phyloP scores from a whole-genome alignment of 2,888 invertebrate species.

The Cephus spinipes region DNA sequence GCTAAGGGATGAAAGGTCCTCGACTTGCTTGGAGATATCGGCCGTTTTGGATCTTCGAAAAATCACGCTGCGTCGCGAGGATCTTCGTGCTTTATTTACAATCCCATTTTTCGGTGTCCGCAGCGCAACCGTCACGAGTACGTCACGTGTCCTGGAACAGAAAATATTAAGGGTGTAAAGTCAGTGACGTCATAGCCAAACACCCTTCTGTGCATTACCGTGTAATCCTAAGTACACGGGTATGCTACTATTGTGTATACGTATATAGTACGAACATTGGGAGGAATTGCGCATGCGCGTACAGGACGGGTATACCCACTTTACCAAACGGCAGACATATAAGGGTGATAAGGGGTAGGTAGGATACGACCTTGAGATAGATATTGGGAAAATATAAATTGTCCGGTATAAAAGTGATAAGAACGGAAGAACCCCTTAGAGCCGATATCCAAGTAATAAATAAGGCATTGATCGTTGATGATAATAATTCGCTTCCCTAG shows the following conservation, averaged over 20 bases:
- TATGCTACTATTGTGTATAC: background rate
- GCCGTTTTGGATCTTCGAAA: background rate
- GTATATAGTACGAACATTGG: too few relatives aligned
- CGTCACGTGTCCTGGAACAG: constrained; percentile 43
- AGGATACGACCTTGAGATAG: background rate
- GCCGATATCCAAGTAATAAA: background rate
- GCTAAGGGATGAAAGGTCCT: background rate
- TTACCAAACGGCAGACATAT: too few relatives aligned
- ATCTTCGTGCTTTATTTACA: background rate
- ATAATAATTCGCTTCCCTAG: background rate
- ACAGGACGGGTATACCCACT: too few relatives aligned
- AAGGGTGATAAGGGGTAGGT: too few relatives aligned
- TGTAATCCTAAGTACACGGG: background rate
- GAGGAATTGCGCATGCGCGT: too few relatives aligned
- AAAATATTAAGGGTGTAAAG: constrained; percentile 35
- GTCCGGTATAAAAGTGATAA: background rate
- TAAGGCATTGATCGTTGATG: background rate
- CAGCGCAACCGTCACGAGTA: constrained; percentile 11
- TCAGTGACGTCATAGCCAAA: constrained; percentile 26
- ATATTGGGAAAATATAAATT: background rate
- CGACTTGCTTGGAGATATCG: background rate
- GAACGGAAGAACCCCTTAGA: background rate
- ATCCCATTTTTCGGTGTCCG: constrained; percentile 19
- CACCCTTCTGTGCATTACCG: background rate
- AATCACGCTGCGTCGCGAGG: background rate